Percentiles rank a stretch among this genome's conserved stretches.
Conservation (phyloP, 2,797 vertebrate species). For the Coranthus polyacanthus region DNA sequence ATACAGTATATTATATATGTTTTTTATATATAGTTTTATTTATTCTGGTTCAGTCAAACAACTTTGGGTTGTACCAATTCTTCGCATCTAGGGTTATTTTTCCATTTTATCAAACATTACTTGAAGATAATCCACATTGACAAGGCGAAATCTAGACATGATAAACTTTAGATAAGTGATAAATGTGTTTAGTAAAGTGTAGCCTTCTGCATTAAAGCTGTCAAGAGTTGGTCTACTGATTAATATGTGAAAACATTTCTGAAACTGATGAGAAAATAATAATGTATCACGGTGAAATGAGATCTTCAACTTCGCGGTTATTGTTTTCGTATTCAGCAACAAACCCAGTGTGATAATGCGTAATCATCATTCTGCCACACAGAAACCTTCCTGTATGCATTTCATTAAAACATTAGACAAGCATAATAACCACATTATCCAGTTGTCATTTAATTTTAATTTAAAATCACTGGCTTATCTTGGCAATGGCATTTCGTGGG, state of each 20-base stretch:
- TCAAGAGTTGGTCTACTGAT: neutral
- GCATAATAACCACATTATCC: no score
- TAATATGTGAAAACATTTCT: neutral
- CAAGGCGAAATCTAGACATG: neutral
- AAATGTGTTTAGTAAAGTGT: neutral
- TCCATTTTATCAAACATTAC: no score
- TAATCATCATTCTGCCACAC: neutral
- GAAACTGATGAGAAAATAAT: neutral
- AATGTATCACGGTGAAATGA: neutral
- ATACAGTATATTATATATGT: no score
- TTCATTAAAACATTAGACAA: no score
- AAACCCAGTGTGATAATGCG: neutral
- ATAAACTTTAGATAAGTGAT: neutral
- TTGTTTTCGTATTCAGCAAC: neutral
- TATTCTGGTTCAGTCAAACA: no score
- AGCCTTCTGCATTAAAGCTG: neutral
- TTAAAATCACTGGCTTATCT: no score
- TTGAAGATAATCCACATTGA: neutral
- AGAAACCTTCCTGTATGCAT: no score
- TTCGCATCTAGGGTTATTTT: no score
- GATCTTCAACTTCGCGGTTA: neutral
- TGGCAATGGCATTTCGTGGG: no score
- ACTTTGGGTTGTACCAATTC: no score
- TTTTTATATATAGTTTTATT: no score
- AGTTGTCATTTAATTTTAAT: no score